Evolutionary conservation across 2,797 vertebrate species (phyloP).

Genomic region (Babyrousa celebensis): DNA sequence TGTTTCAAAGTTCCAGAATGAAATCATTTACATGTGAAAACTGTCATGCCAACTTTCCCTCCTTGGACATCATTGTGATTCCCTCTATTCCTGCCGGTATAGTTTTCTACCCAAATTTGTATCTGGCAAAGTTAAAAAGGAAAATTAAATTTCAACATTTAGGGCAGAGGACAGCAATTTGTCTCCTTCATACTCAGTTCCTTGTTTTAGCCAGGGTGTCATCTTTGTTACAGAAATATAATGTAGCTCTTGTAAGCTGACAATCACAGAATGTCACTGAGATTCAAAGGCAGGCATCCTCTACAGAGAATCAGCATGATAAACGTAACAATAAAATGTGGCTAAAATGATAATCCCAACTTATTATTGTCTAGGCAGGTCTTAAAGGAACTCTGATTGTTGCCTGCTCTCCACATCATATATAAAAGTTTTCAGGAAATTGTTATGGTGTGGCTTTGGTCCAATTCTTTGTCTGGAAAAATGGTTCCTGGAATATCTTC

Average conservation of each 20-base stretch:
- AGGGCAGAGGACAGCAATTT: neutral
- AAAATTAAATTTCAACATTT: neutral
- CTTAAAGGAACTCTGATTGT: neutral
- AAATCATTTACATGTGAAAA: neutral
- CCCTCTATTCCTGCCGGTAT: neutral
- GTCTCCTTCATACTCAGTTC: neutral
- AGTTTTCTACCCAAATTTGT: neutral
- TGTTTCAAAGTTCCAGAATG: neutral
- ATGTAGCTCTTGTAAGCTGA: neutral
- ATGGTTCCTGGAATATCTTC: neutral
- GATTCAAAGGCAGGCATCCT: neutral
- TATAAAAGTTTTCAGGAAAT: neutral
- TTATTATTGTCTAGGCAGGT: neutral
- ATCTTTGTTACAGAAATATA: neutral
- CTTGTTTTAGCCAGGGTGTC: neutral
- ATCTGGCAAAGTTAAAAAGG: conserved; percentile 1
- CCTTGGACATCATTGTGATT: neutral
- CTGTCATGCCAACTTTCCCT: neutral
- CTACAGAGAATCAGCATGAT: neutral
- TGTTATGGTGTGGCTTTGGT: neutral
- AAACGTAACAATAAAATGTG: neutral
- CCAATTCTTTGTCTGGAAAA: neutral
- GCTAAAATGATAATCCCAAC: neutral
- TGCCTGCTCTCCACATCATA: neutral
- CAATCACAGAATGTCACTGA: neutral